phyloP scores from a whole-genome alignment of 2,888 invertebrate genomes.

The Thereva unica region DNA sequence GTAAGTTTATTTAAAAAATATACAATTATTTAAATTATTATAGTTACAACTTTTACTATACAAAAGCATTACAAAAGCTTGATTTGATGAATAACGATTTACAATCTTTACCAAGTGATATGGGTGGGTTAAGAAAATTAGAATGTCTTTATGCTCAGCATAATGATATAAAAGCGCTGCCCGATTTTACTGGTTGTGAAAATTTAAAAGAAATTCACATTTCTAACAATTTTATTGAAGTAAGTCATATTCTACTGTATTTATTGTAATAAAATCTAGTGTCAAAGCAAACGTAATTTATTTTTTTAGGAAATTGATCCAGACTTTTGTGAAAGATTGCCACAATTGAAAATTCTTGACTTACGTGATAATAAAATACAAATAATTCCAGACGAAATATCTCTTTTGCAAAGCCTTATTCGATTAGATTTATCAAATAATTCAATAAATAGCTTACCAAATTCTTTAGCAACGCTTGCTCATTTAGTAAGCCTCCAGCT shows the following conservation, averaged over 20 bases:
- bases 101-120: constrained; percentile 64
- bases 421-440: constrained; percentile 87
- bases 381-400: constrained; percentile 77
- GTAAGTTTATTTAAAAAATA: constrained; percentile 59
- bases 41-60: neutral
- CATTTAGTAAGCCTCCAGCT: constrained; percentile 81
- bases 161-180: constrained; percentile 77
- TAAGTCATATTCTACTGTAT: constrained; percentile 50
- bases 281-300: constrained; percentile 33
- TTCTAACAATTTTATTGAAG: constrained; percentile 80
- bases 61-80: constrained; percentile 65
- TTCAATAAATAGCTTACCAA: constrained; percentile 70
- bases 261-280: neutral
- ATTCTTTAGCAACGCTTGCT: constrained; percentile 68
- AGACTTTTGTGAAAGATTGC: constrained; percentile 73
- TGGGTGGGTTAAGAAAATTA: constrained; percentile 75
- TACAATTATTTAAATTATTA: neutral
- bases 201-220: constrained; percentile 79
- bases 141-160: constrained; percentile 78
- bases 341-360: constrained; percentile 74
- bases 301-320: constrained; percentile 67
- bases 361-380: constrained; percentile 81
- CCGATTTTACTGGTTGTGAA: constrained; percentile 76
- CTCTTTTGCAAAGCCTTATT: constrained; percentile 73
- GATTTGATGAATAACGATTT: constrained; percentile 76